Evolutionary conservation across 2,113 vertebrate genomes (phyloP).

Genomic region (Cyphomyrus discorhynchus): DNA sequence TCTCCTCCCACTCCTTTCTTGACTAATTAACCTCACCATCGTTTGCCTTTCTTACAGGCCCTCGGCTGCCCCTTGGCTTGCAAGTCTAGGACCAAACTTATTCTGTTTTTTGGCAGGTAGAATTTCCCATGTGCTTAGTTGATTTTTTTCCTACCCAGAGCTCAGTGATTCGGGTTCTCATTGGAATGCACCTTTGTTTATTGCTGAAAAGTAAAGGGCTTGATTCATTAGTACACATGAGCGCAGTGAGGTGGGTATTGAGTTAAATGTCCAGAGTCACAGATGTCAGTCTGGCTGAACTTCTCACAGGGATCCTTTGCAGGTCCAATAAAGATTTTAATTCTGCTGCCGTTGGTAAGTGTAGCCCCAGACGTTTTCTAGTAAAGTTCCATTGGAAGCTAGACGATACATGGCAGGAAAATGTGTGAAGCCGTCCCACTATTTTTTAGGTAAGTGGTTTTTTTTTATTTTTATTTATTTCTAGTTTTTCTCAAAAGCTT

Average conservation of each 20-base stretch:
- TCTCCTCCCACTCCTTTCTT: neutral
- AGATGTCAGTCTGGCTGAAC: neutral
- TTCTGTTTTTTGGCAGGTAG: neutral
- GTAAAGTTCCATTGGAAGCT: neutral
- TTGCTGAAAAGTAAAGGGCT: neutral
- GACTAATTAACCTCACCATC: conserved; percentile 19
- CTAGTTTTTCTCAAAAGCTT: neutral
- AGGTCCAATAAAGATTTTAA: neutral
- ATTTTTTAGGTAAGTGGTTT: neutral
- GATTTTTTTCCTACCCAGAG: neutral
- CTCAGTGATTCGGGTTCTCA: neutral
- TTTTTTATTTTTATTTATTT: neutral
- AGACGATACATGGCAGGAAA: neutral
- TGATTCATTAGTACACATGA: neutral
- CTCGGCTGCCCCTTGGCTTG: rapidly evolving
- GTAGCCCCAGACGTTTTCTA: neutral
- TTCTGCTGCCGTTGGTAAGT: neutral
- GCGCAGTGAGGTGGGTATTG: neutral
- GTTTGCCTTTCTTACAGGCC: neutral
- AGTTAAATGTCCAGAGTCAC: neutral
- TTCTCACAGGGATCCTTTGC: neutral
- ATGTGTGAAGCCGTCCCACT: neutral
- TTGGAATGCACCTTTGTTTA: neutral
- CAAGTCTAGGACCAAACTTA: neutral
- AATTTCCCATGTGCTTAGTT: neutral